Conservation (phyloP, 2,797 vertebrate species). For the Sebastes cheni region DNA sequence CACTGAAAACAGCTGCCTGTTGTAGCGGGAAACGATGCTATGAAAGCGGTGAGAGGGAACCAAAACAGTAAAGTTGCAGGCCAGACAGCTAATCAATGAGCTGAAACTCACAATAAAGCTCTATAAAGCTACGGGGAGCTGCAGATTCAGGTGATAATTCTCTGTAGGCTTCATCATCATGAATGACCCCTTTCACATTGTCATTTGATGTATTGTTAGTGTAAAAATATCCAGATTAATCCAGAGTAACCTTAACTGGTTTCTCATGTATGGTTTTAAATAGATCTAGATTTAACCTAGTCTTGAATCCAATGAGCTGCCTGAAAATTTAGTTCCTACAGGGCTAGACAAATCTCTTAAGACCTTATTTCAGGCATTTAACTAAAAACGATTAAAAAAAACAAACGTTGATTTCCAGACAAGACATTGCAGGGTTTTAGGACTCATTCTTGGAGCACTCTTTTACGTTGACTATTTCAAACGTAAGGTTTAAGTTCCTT, state of each 20-base stretch:
- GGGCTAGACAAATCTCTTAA: not conserved
- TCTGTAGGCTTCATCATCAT: not conserved
- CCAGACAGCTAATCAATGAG: too few relatives aligned
- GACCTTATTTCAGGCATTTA: too few relatives aligned
- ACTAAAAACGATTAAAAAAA: too few relatives aligned
- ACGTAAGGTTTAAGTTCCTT: not conserved
- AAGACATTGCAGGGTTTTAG: too few relatives aligned
- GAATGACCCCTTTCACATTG: not conserved
- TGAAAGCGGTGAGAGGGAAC: not conserved
- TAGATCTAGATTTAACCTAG: not conserved
- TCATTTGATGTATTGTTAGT: not conserved
- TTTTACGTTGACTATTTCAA: too few relatives aligned
- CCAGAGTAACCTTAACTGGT: not conserved
- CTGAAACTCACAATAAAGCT: not conserved
- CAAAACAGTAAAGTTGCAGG: not conserved
- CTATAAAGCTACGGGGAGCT: not conserved
- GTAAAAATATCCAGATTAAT: not conserved
- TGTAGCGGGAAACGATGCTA: not conserved
- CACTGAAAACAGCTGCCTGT: not conserved
- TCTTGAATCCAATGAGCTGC: not conserved
- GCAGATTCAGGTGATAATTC: not conserved
- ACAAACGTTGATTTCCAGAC: too few relatives aligned
- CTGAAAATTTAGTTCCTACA: not conserved
- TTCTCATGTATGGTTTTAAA: not conserved
- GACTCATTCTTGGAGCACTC: too few relatives aligned